phyloP scores from a whole-genome alignment of 2,113 vertebrate species.

The Heloderma charlesbogerti region DNA sequence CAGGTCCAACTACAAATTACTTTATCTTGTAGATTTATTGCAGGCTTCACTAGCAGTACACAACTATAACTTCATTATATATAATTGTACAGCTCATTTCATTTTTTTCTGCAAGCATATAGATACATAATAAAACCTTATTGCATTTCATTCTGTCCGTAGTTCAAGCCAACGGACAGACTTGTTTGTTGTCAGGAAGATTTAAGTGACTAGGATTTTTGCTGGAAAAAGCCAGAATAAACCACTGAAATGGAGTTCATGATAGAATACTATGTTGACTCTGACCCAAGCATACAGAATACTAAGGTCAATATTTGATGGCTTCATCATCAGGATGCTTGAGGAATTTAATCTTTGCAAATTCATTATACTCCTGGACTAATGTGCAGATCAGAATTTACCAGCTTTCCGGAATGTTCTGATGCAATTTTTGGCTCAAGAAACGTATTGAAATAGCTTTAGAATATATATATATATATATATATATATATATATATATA shows the following conservation, averaged over 20 bases:
- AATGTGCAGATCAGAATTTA: neutral
- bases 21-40: slow-evolving; percentile 45
- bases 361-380: neutral
- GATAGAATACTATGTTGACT: neutral
- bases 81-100: slow-evolving; percentile 26
- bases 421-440: no score
- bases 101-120: neutral
- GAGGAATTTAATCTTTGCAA: neutral
- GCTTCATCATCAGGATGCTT: neutral
- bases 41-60: neutral
- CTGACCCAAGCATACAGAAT: neutral
- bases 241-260: no score
- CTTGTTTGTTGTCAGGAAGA: neutral
- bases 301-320: neutral
- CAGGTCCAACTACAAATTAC: neutral
- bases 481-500: no score
- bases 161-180: slow-evolving; percentile 39
- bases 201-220: neutral
- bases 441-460: no score
- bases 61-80: slow-evolving; percentile 10
- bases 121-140: neutral
- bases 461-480: no score
- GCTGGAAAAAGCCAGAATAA: neutral
- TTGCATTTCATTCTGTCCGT: slow-evolving; percentile 24
- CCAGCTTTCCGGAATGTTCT: neutral